Evolutionary conservation across 2,113 vertebrate species (phyloP).

Genomic region (Tetrax tetrax): DNA sequence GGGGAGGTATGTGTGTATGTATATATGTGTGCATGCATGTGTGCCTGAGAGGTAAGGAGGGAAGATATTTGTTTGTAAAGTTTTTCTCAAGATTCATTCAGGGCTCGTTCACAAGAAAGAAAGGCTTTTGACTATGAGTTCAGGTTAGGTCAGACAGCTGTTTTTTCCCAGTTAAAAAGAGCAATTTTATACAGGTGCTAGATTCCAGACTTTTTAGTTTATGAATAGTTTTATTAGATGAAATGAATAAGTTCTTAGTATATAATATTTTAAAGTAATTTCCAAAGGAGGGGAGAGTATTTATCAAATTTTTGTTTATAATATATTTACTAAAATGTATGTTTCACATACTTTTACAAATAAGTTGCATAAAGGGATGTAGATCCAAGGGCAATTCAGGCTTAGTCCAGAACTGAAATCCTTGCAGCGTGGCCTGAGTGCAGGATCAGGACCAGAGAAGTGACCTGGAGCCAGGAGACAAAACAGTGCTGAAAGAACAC

Average conservation of each 20-base stretch:
- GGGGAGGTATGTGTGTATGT: neutral
- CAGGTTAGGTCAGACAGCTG: neutral
- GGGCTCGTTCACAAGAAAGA: neutral
- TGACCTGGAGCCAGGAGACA: neutral
- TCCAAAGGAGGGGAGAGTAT: neutral
- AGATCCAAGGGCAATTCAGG: neutral
- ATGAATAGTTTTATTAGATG: neutral
- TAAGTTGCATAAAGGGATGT: neutral
- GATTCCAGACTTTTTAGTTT: neutral
- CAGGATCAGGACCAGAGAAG: neutral
- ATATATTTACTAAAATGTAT: neutral
- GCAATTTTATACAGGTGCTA: neutral
- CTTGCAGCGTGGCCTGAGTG: accelerated
- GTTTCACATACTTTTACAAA: neutral
- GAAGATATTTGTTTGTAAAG: neutral
- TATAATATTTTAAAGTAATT: neutral
- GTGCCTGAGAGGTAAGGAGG: neutral
- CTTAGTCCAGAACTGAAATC: neutral
- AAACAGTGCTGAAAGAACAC: neutral
- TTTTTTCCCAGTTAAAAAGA: neutral
- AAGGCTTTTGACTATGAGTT: neutral
- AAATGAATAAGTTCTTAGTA: neutral
- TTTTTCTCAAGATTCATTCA: neutral
- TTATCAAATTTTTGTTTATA: neutral
- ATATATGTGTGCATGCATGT: neutral